These are phyloP conservation scores for Ormyrus nitidulus DNA, from an alignment of 2,888 invertebrate genomes.

Conservation along the genomic window DNA sequence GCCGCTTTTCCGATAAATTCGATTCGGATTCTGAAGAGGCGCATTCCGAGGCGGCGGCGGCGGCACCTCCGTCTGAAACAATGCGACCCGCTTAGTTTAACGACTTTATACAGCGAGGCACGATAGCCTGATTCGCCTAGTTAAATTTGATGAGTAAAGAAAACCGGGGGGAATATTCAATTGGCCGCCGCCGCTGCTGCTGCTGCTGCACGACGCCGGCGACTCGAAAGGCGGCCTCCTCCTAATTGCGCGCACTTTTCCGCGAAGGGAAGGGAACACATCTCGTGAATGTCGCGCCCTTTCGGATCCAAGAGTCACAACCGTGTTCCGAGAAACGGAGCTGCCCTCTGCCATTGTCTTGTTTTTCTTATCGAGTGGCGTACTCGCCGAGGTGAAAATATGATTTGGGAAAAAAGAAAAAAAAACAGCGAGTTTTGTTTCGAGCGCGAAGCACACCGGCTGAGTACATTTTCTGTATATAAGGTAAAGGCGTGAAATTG, in stretches of 20 bases:
- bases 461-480: too few relatives aligned
- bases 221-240: not conserved
- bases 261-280: not conserved
- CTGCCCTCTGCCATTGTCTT: too few relatives aligned
- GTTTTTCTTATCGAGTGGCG: too few relatives aligned
- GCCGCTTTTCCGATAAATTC: too few relatives aligned
- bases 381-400: too few relatives aligned
- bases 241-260: not conserved
- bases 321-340: too few relatives aligned
- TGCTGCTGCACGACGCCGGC: not conserved
- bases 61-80: not conserved
- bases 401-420: too few relatives aligned
- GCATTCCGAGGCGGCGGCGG: too few relatives aligned
- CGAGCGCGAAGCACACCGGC: too few relatives aligned
- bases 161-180: not conserved
- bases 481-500: too few relatives aligned
- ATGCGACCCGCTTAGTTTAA: constrained; percentile 22
- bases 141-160: constrained; percentile 14
- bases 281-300: not conserved
- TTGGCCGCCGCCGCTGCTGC: not conserved
- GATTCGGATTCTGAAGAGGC: too few relatives aligned
- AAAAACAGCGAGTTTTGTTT: too few relatives aligned
- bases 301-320: not conserved
- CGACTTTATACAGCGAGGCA: not conserved
- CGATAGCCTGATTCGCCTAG: constrained; percentile 11